A percentile compares a stretch with the other conserved stretches of the same genome.
phyloP scores from a whole-genome alignment of 2,113 vertebrate species.

The Notechis scutatus region DNA sequence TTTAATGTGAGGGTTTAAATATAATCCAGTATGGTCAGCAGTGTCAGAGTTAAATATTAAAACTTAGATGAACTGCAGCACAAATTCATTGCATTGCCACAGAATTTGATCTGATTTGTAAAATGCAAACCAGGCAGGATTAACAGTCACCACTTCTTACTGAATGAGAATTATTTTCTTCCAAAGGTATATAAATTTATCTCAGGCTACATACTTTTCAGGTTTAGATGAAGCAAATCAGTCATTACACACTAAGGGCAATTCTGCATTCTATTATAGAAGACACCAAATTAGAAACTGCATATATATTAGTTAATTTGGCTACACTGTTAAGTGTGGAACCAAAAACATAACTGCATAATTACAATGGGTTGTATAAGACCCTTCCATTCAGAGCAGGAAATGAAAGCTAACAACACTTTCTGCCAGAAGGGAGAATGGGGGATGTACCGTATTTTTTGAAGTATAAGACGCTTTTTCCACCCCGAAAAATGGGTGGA shows the following conservation, averaged over 20 bases:
- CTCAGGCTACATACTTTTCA: slow-evolving; percentile 10
- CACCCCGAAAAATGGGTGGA: too few relatives aligned
- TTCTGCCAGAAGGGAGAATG: background rate
- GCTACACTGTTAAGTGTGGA: background rate
- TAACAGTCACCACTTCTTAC: background rate
- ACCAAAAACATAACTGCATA: background rate
- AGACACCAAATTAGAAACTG: background rate
- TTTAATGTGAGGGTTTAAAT: slow-evolving; percentile 36
- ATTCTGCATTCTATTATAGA: background rate
- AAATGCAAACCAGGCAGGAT: background rate
- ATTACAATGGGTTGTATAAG: slow-evolving; percentile 27
- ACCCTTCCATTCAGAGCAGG: background rate
- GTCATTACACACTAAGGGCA: background rate
- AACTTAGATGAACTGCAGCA: background rate
- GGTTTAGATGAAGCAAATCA: slow-evolving; percentile 9
- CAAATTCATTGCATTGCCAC: background rate
- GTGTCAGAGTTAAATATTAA: fast-evolving
- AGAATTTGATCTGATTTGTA: background rate
- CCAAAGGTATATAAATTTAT: slow-evolving; percentile 9
- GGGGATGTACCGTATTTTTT: background rate
- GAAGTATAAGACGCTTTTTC: too few relatives aligned
- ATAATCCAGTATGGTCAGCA: slow-evolving; percentile 4
- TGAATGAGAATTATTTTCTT: slow-evolving; percentile 25
- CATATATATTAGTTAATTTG: background rate
- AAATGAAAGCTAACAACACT: background rate